These are phyloP conservation scores for Setipinna tenuifilis DNA, from an alignment of 2,797 vertebrate genomes.

Conservation along the genomic window DNA sequence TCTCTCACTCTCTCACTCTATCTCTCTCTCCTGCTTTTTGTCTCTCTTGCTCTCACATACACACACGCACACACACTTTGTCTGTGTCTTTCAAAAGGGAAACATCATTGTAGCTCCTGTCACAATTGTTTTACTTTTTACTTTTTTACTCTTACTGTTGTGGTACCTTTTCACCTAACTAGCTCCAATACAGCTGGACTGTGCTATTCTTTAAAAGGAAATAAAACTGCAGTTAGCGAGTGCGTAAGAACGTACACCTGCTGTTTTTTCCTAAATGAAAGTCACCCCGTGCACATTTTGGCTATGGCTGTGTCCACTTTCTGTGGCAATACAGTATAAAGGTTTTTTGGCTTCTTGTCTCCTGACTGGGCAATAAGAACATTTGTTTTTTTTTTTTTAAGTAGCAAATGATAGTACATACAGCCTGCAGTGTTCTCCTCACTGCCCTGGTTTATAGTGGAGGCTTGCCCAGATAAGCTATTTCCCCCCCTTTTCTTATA, in stretches of 20 bases:
- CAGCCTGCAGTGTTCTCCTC: background rate
- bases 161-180: background rate
- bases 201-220: background rate
- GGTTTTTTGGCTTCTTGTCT: conserved; percentile 33
- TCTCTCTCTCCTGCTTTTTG: too few relatives aligned
- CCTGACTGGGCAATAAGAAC: too few relatives aligned
- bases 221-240: background rate
- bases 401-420: background rate
- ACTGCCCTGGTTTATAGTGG: background rate
- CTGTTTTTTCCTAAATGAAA: background rate
- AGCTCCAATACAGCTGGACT: background rate
- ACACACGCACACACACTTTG: too few relatives aligned
- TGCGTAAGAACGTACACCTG: background rate
- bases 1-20: too few relatives aligned
- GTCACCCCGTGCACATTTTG: background rate
- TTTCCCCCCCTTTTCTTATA: background rate
- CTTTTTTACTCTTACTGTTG: too few relatives aligned
- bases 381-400: conserved; percentile 19
- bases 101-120: too few relatives aligned
- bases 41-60: too few relatives aligned
- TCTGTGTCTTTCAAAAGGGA: too few relatives aligned
- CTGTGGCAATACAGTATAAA: background rate
- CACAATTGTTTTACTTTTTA: too few relatives aligned
- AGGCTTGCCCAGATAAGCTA: too few relatives aligned
- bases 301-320: conserved; percentile 34